These are phyloP conservation scores for Antheraea yamamai DNA, from an alignment of 2,888 invertebrate species.

Conservation along the genomic window DNA sequence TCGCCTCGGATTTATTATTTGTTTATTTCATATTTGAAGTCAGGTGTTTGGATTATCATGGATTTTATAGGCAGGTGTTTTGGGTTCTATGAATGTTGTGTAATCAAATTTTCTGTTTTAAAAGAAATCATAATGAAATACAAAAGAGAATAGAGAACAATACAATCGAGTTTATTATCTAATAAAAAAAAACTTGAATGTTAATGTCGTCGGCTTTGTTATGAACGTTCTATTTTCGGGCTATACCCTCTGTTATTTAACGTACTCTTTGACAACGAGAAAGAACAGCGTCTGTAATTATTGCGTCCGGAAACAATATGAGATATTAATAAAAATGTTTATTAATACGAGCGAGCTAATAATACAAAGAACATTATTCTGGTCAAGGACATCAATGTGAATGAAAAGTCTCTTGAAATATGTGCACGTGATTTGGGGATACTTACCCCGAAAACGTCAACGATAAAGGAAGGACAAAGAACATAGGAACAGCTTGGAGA, in stretches of 20 bases:
- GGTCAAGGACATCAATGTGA: neutral
- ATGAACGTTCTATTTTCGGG: constrained; percentile 7
- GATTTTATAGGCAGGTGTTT: constrained; percentile 11
- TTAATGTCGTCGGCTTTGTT: constrained; percentile 12
- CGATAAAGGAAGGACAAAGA: neutral
- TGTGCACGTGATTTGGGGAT: neutral
- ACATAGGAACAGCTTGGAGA: neutral
- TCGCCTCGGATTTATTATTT: neutral
- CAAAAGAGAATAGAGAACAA: constrained; percentile 22
- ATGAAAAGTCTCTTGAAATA: neutral
- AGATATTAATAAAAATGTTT: neutral
- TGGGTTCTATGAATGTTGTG: constrained; percentile 2
- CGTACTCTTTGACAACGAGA: constrained; percentile 12
- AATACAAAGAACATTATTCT: neutral
- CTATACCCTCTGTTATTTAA: constrained; percentile 9
- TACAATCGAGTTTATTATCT: constrained; percentile 21
- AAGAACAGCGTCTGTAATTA: neutral
- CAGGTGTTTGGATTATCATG: constrained; percentile 26
- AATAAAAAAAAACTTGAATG: constrained; percentile 17
- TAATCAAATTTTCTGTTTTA: constrained; percentile 8
- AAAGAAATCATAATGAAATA: constrained; percentile 14
- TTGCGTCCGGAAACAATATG: constrained; percentile 1
- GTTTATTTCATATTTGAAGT: constrained; percentile 27
- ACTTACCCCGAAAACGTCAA: neutral
- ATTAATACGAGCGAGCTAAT: neutral